A percentile compares a stretch with the other conserved stretches of the same genome.
Evolutionary conservation across 2,797 vertebrate genomes (phyloP).

Genomic region (Syngnathus rostellatus): DNA sequence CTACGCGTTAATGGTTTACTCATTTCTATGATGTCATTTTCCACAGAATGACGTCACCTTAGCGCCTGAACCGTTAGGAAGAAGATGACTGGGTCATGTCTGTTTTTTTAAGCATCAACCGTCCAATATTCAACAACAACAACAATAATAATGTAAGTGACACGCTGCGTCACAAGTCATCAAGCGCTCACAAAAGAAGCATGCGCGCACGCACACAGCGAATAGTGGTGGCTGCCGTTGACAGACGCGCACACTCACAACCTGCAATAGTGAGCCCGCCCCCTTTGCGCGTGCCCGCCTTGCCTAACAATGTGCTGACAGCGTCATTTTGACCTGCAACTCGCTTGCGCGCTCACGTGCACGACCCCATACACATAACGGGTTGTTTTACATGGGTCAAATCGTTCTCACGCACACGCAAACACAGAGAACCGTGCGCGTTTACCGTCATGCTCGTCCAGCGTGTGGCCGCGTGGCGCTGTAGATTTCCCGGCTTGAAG

Average conservation of each 20-base stretch:
- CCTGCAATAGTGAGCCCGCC: not conserved
- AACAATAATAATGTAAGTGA: not conserved
- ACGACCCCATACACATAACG: not conserved
- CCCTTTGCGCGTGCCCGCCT: constrained; percentile 1
- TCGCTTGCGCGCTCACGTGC: not conserved
- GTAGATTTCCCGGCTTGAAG: constrained; percentile 36
- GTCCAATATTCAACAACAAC: not conserved
- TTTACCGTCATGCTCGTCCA: constrained; percentile 10
- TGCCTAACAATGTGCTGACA: constrained; percentile 45
- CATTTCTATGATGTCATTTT: not conserved
- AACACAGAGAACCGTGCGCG: not conserved
- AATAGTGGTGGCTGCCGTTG: not conserved
- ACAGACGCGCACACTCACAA: not conserved
- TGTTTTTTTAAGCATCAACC: not conserved
- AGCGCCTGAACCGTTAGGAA: not conserved
- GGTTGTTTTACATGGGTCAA: not conserved
- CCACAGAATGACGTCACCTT: not conserved
- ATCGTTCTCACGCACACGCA: not conserved
- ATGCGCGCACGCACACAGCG: too few species aligned
- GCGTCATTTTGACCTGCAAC: constrained; percentile 36
- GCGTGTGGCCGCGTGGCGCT: constrained; percentile 5
- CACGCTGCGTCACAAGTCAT: not conserved
- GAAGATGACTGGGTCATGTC: not conserved
- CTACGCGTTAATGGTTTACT: not conserved
- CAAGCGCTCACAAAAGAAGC: not conserved